These are phyloP conservation scores for Pyrochroa serraticornis DNA, from an alignment of 2,888 invertebrate species.

Conservation along the genomic window DNA sequence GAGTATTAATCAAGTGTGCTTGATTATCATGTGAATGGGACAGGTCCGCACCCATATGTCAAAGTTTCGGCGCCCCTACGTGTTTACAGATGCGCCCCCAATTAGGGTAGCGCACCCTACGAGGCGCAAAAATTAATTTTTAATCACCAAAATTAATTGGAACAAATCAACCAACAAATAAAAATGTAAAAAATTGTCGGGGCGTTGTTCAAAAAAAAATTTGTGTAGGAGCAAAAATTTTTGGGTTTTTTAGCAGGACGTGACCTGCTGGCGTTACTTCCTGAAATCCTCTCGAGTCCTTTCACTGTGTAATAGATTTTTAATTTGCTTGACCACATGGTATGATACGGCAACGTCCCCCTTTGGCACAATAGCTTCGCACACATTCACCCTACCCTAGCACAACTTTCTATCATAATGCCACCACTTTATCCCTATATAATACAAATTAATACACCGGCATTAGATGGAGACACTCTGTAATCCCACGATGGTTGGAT, in stretches of 20 bases:
- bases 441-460: constrained; percentile 58
- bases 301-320: constrained; percentile 53
- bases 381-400: constrained; percentile 43
- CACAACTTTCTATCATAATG: constrained; percentile 54
- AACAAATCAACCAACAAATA: too few relatives aligned
- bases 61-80: constrained; percentile 38
- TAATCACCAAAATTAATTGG: too few relatives aligned
- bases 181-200: too few relatives aligned
- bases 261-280: not conserved
- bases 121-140: constrained; percentile 3
- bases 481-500: constrained; percentile 44
- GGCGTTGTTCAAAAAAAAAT: too few relatives aligned
- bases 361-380: constrained; percentile 36
- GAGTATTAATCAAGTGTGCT: constrained; percentile 55
- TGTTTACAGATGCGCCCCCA: constrained; percentile 47
- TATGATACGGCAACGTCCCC: constrained; percentile 47
- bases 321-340: constrained; percentile 58
- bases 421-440: constrained; percentile 56
- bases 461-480: constrained; percentile 54
- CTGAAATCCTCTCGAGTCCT: constrained; percentile 39
- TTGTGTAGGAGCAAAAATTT: too few relatives aligned
- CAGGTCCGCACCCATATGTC: constrained; percentile 51
- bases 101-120: constrained; percentile 2
- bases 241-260: too few relatives aligned
- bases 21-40: constrained; percentile 53